Evolutionary conservation across 2,113 vertebrate species (phyloP), one percentile per base, ranked within the genome.

Genomic region (Coreoperca whiteheadi): DNA sequence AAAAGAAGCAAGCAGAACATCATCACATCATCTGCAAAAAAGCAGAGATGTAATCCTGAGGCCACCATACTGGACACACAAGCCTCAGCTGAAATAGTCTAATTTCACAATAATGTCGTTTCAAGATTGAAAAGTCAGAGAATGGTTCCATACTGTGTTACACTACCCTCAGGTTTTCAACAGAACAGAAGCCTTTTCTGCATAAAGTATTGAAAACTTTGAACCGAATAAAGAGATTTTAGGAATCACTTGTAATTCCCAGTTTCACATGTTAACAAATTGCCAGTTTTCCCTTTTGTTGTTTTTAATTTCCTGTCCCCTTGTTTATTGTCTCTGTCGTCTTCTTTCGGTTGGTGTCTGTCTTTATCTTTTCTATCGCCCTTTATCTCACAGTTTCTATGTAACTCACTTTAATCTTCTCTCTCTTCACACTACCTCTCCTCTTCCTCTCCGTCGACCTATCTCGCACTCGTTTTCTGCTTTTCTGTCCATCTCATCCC

Each of bases 401-500:
- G 60, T 78, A 18, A 23, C 63, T 46, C 51, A 15, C 46, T 68
- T 63, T 77, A 74, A 85, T 83, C 80, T 53, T 71, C 32, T 32
- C 2, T 43, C 46, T 59, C 37, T 54, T 25, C 46, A 32, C 46
- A 2, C 51, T 37, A 2, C 51, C 20, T n/a, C 53, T 75, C n/a
- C 53, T 48, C 41, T 2, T 79, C 61, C 20, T 57, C 28, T 23
- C 15, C 12, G 4, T 65, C 51, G 8, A 60, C 59, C 70, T 23
- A 23, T 21, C 74, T 53, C 37, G 20, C 50, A 20, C 81, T 75
- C 51, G 59, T 70, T 69, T 50, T 70, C 20, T 15, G 21, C 18
- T 66, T 60, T 77, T 68, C 76, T 50, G 81, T 82, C 53, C 51
- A 18, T 81, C 82, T 84, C 77, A 68, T 65, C 74, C 79, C 72